Evolutionary conservation across 1,140 invertebrate species (phyloP).

Genomic region (Zophobas atratus): DNA sequence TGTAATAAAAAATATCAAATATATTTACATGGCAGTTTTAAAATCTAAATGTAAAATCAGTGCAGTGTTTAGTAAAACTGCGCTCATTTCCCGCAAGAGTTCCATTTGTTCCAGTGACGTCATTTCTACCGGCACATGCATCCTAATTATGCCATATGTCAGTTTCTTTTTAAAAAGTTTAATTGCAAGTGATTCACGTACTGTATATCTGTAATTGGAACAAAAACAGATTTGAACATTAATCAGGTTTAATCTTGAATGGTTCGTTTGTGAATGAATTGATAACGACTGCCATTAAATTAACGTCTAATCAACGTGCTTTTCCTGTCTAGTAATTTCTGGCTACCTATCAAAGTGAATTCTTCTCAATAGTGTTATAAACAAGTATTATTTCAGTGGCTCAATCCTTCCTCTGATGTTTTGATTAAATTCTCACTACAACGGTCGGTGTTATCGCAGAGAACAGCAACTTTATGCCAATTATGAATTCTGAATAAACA

Average conservation of each 20-base stretch:
- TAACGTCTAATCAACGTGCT: slow-evolving; percentile 36
- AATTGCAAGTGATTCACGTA: slow-evolving; percentile 36
- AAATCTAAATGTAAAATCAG: no score
- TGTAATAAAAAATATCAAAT: no score
- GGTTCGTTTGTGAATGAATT: slow-evolving; percentile 38
- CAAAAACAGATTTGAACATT: slow-evolving; percentile 32
- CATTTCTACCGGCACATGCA: no score
- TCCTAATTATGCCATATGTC: background rate
- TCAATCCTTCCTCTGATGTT: background rate
- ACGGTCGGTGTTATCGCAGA: background rate
- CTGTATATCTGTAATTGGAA: slow-evolving; percentile 18
- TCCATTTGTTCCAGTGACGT: no score
- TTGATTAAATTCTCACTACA: slow-evolving; percentile 6
- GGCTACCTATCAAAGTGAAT: slow-evolving; percentile 7
- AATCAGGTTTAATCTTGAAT: slow-evolving; percentile 42
- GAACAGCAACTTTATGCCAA: slow-evolving; percentile 1
- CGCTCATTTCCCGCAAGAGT: background rate
- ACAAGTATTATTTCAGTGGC: slow-evolving; percentile 10
- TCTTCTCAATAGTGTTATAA: background rate
- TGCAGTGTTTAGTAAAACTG: background rate
- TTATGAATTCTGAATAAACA: slow-evolving; percentile 17
- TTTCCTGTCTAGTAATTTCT: slow-evolving; percentile 32
- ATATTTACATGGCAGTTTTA: no score
- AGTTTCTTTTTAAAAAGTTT: background rate
- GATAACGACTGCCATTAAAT: slow-evolving; percentile 33